These are phyloP conservation scores for Pterois miles DNA, from an alignment of 2,797 vertebrate species.

Conservation along the genomic window DNA sequence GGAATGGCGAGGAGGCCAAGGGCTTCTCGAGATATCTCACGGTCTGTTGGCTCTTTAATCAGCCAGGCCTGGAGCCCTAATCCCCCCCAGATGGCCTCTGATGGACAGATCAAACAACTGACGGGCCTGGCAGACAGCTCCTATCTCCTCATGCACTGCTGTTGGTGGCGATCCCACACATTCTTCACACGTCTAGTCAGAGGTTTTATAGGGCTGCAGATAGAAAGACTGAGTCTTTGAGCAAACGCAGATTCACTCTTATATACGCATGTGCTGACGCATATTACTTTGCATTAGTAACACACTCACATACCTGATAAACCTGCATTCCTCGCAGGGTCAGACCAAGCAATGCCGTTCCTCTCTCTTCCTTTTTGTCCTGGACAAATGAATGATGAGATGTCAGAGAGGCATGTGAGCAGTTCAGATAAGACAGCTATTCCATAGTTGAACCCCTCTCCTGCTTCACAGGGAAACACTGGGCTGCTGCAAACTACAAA, in stretches of 20 bases:
- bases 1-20: slow-evolving; percentile 51
- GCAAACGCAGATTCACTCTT: slow-evolving; percentile 57
- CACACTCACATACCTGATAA: slow-evolving; percentile 87
- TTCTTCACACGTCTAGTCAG: slow-evolving; percentile 71
- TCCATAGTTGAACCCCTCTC: slow-evolving; percentile 42
- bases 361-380: slow-evolving; percentile 92
- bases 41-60: slow-evolving; percentile 74
- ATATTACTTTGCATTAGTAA: slow-evolving; percentile 45
- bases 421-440: slow-evolving; percentile 68
- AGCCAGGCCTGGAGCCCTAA: slow-evolving; percentile 72
- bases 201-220: slow-evolving; percentile 40
- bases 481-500: slow-evolving; percentile 49
- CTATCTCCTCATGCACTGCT: slow-evolving; percentile 71
- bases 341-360: slow-evolving; percentile 89
- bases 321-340: slow-evolving; percentile 92
- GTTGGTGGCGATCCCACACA: slow-evolving; percentile 73
- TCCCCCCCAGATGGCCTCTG: slow-evolving; percentile 77
- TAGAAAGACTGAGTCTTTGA: slow-evolving; percentile 51
- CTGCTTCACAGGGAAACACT: slow-evolving; percentile 23
- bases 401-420: slow-evolving; percentile 72
- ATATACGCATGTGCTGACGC: slow-evolving; percentile 30
- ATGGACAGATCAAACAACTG: slow-evolving; percentile 81
- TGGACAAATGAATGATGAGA: slow-evolving; percentile 77
- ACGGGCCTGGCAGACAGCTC: slow-evolving; percentile 66
- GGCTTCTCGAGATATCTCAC: slow-evolving; percentile 68